Evolutionary conservation across 2,113 vertebrate genomes (phyloP).

Genomic region (Tachycineta bicolor): DNA sequence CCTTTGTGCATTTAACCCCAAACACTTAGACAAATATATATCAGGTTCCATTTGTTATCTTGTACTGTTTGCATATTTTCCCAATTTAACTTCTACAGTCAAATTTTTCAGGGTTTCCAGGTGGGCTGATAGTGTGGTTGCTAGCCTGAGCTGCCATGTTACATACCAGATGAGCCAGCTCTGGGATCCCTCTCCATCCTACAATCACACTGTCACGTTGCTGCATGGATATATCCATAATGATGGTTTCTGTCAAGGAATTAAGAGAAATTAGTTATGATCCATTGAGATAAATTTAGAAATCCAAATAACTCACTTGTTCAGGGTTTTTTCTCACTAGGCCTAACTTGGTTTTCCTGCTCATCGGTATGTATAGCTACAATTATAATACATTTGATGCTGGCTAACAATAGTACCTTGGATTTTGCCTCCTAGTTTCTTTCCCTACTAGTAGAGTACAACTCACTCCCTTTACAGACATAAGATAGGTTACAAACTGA

Average conservation of each 20-base stretch:
- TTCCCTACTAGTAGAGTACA: background rate
- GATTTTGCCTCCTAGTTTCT: background rate
- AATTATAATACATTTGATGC: background rate
- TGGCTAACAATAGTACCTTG: background rate
- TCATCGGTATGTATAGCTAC: rapidly evolving
- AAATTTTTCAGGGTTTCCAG: background rate
- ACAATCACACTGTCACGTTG: background rate
- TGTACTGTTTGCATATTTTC: background rate
- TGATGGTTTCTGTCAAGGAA: background rate
- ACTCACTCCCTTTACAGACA: background rate
- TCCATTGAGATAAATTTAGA: background rate
- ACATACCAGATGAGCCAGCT: background rate
- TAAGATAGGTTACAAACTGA: background rate
- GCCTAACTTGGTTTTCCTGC: background rate
- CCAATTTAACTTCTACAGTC: background rate
- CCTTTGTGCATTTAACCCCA: background rate
- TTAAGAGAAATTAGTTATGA: background rate
- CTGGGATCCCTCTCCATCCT: background rate
- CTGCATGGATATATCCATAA: background rate
- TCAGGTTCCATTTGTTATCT: background rate
- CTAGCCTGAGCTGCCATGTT: background rate
- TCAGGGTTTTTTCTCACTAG: background rate
- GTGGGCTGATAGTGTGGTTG: background rate
- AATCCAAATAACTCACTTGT: background rate
- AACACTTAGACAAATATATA: background rate